phyloP scores from a whole-genome alignment of 2,113 vertebrate species.

The Gymnobelideus leadbeateri region DNA sequence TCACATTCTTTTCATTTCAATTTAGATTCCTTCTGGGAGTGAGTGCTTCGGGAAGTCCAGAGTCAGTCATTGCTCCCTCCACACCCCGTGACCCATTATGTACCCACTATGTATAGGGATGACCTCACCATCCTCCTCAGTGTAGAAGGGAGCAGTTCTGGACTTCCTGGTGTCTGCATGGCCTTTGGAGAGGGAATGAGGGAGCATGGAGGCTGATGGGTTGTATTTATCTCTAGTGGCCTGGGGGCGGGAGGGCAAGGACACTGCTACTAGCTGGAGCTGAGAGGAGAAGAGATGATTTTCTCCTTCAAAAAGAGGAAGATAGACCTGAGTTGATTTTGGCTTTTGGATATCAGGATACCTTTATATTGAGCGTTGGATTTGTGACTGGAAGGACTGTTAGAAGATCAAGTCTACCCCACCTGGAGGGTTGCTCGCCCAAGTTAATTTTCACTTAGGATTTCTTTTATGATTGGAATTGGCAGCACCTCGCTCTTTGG shows the following conservation, averaged over 20 bases:
- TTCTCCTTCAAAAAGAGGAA: background rate
- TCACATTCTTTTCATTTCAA: constrained; percentile 20
- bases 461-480: background rate
- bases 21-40: constrained; percentile 11
- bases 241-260: background rate
- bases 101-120: constrained; percentile 45
- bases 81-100: constrained; percentile 25
- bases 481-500: background rate
- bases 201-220: constrained; percentile 19
- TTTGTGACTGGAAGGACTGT: background rate
- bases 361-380: background rate
- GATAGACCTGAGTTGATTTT: background rate
- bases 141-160: constrained; percentile 54
- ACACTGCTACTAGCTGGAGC: background rate
- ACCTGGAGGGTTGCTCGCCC: too few species aligned
- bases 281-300: background rate
- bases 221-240: constrained; percentile 59
- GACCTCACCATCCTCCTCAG: constrained; percentile 67
- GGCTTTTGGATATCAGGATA: background rate
- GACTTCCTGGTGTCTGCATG: constrained; percentile 48
- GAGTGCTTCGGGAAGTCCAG: constrained; percentile 42
- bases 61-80: constrained; percentile 47
- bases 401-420: background rate
- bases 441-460: background rate
- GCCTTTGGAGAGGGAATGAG: constrained; percentile 64